Evolutionary conservation across 2,888 invertebrate genomes (phyloP), one percentile per base, ranked within the genome.

Genomic region (Cosmopolites sordidus): DNA sequence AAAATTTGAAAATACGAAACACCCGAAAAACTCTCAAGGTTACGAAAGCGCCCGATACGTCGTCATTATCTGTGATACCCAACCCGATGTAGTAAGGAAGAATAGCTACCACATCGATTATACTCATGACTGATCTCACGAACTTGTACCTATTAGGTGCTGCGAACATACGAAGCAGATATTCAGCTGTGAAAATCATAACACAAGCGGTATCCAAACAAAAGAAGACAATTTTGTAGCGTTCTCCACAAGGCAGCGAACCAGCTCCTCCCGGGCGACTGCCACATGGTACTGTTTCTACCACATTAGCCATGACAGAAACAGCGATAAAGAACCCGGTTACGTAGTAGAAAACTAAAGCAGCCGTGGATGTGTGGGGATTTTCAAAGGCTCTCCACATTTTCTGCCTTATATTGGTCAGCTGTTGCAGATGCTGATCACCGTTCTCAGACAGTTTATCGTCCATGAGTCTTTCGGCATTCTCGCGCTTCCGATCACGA

Each of bases 321-420:
- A 99, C 95, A 62, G 99, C 98, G 69, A 99, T 99, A 79, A 99
- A 99, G 78, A 98, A 99, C 48, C 99, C 99, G 42, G 99, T 99
- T 56, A 99, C 99, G 77, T 99, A 99, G 77, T 99, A 99, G 77
- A 99, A 99, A 57, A 99, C 98, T 66, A 99, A 80, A n/a, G 99
- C 99, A 4, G 97, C 91, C 37, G 98, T 99, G 53, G 96, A 95
- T 55, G 95, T 95, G 78, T 99, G 98, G 22, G 99, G 96, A 78
- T 99, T 99, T 77, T 99, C 98, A 75, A 99, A 99, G 43, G 99
- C 98, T 66, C 97, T 81, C 99, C 99, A 99, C 96, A 99, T 96
- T 75, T 92, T 91, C 73, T 97, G 90, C 63, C 92, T 81, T 67
- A 92, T 83, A 71, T 92, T 90, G 58, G 90, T 91, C 63, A 92